phyloP scores from a whole-genome alignment of 2,888 invertebrate species.

The Parnassius orleans region DNA sequence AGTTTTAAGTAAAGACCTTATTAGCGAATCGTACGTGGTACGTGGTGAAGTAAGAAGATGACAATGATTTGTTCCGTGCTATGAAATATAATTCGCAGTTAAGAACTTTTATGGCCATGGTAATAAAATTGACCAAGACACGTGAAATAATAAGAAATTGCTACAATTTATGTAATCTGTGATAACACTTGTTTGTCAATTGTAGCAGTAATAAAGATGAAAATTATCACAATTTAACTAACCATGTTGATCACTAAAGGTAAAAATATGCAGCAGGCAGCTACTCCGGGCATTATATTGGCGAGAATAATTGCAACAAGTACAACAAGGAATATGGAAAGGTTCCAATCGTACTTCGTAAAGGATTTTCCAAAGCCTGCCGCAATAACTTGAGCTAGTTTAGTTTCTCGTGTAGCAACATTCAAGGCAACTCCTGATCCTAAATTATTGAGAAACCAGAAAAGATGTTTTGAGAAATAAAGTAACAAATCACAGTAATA shows the following conservation, averaged over 20 bases:
- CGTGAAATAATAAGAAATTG: no score
- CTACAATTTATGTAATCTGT: no score
- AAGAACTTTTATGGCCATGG: no score
- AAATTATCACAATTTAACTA: conserved; percentile 17
- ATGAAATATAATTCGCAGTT: no score
- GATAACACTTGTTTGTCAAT: not conserved
- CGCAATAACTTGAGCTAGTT: conserved; percentile 29
- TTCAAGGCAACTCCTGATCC: conserved; percentile 37
- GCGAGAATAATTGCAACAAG: conserved; percentile 39
- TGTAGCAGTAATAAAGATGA: not conserved
- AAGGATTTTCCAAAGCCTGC: conserved; percentile 33
- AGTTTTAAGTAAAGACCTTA: no score
- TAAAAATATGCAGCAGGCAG: conserved; percentile 40
- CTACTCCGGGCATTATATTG: conserved; percentile 48
- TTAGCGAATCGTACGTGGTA: no score
- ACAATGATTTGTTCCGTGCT: no score
- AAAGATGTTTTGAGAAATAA: not conserved
- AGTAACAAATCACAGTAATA: not conserved
- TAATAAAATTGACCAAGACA: no score
- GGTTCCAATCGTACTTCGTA: conserved; percentile 33
- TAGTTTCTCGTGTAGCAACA: conserved; percentile 28
- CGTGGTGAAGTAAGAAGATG: no score
- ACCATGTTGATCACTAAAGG: conserved; percentile 55
- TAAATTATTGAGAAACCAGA: not conserved
- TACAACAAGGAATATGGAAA: conserved; percentile 41